phyloP scores from a whole-genome alignment of 2,113 vertebrate genomes.

The Pituophis catenifer region DNA sequence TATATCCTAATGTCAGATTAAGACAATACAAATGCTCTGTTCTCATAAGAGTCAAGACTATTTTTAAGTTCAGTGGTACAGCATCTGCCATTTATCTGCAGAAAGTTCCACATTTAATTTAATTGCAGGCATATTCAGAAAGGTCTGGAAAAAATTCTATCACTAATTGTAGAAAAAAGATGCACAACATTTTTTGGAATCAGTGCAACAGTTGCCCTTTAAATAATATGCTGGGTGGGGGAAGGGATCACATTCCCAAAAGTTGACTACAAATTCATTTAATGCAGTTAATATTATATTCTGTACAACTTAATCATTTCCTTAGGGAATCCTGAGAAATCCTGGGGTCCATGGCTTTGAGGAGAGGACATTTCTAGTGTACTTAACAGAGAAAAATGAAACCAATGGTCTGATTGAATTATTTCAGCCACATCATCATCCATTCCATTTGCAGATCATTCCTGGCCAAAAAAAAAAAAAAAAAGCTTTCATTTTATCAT shows the following conservation, averaged over 20 bases:
- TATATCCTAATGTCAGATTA: neutral
- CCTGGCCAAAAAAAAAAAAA: neutral
- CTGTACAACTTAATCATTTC: neutral
- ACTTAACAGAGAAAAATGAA: neutral
- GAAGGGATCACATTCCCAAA: neutral
- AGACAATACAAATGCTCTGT: neutral
- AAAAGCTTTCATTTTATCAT: neutral
- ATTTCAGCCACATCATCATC: neutral
- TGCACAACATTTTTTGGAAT: neutral
- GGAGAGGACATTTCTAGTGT: neutral
- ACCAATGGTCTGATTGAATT: neutral
- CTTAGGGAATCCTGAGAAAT: neutral
- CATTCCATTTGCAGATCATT: neutral
- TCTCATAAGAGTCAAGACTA: neutral
- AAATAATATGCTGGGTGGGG: neutral
- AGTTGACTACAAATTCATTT: neutral
- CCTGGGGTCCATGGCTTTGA: neutral
- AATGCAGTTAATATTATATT: neutral
- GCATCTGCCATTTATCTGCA: neutral
- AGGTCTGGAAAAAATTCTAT: neutral
- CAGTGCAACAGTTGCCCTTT: neutral
- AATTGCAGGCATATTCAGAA: neutral
- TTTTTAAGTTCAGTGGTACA: neutral
- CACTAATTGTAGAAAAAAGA: neutral
- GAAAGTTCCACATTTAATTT: neutral